Evolutionary conservation across 2,797 vertebrate species (phyloP), one percentile per base, ranked within the genome.

Genomic region (Myripristis jacobus): DNA sequence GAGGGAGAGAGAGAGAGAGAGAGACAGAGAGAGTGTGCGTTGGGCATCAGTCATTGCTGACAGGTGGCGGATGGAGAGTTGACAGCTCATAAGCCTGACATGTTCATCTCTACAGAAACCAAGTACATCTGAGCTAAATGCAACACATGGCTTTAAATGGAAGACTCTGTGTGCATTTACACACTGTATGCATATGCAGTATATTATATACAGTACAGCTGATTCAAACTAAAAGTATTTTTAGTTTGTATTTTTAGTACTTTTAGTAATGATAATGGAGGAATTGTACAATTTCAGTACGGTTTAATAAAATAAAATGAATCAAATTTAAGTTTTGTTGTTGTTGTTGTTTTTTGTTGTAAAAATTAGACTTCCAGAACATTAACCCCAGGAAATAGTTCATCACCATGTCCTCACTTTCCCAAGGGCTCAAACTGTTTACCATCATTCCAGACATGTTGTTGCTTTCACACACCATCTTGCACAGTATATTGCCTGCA

Each of bases 1-100:
- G 38, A 38, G 54, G 52, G 72, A 16, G 31, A 19, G 51, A 73
- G 75, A 6, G 18, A 9, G 53, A 21, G 57, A 21, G 75, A n/a
- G 38, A 70, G 55, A n/a, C n/a, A 6, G 18, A 9, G 53, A 21
- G 57, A 21, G 75, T 16, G 38, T 67, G 55, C 41, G 44, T 15
- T 48, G 74, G 72, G 79, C 83, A 85, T 91, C 85, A 84, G 75
- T 88, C 82, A 87, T 25, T 4, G 38, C 73, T 88, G 87, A 90
- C 84, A 85, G 67, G 83, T 78, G 74, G 80, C 68, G 66, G 84
- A 78, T 66, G 84, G 75, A 51, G 74, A 48, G 74, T 61, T 85
- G 88, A 92, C 87, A 82, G 75, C 79, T 83, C 75, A 44, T 38
- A 73, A 75, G 79, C 77, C 51, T 87, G 88, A 91, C 77, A 53